These are phyloP conservation scores for Pogonocichla stellata DNA, from an alignment of 2,113 vertebrate genomes.

Conservation along the genomic window DNA sequence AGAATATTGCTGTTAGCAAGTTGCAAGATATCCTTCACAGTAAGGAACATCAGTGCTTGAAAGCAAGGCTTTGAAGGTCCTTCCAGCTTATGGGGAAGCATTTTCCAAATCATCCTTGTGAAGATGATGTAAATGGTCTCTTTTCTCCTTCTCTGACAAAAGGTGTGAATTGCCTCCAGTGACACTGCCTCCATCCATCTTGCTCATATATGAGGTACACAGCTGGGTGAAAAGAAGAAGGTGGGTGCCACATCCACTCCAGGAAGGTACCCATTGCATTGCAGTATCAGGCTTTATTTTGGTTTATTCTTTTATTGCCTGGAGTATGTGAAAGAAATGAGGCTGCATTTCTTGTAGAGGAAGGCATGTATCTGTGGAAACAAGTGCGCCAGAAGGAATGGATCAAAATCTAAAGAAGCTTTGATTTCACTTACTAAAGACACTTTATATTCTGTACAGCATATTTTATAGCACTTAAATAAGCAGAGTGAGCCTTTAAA, in stretches of 20 bases:
- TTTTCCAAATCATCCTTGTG: background rate
- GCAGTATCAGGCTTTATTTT: constrained; percentile 10
- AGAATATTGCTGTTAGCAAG: background rate
- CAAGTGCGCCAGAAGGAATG: constrained; percentile 1
- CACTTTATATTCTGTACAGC: background rate
- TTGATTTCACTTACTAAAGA: background rate
- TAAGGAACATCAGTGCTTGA: background rate
- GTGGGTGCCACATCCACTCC: background rate
- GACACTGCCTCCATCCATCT: background rate
- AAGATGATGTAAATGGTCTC: background rate
- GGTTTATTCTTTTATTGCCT: constrained; percentile 30
- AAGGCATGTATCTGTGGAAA: background rate
- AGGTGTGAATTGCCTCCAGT: background rate
- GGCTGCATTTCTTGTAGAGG: background rate
- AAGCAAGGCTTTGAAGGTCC: background rate
- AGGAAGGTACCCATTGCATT: background rate
- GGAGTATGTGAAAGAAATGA: background rate
- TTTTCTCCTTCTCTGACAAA: background rate
- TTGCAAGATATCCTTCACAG: background rate
- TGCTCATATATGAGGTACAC: background rate
- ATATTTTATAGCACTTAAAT: constrained; percentile 5
- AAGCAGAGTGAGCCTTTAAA: constrained; percentile 10
- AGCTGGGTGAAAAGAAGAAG: constrained; percentile 1
- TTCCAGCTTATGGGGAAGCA: background rate
- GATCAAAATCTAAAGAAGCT: background rate